Evolutionary conservation across 2,113 vertebrate species (phyloP).

Genomic region (Peromyscus leucopus): DNA sequence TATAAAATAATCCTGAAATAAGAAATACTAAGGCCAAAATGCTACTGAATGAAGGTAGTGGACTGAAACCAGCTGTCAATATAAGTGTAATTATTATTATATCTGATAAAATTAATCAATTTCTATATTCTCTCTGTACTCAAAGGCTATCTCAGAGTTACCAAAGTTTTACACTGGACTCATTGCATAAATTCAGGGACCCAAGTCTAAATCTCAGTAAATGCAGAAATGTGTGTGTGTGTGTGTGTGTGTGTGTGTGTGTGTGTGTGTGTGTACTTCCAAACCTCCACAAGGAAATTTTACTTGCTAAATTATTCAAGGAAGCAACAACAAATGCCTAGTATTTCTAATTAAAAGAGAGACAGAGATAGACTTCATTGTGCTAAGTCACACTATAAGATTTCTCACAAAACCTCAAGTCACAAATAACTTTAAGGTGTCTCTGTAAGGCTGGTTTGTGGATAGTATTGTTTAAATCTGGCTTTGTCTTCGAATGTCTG

Average conservation of each 20-base stretch:
- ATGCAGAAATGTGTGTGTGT: background rate
- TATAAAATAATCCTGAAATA: background rate
- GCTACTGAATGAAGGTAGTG: background rate
- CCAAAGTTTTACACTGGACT: background rate
- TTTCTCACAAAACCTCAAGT: background rate
- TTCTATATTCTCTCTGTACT: background rate
- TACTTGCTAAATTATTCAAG: background rate
- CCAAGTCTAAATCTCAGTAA: background rate
- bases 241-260: background rate
- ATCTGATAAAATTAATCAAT: background rate
- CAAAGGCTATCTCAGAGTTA: background rate
- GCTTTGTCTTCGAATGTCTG: too few relatives aligned
- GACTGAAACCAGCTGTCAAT: background rate
- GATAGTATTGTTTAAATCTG: too few relatives aligned
- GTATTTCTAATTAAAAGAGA: background rate
- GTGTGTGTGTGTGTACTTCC: background rate
- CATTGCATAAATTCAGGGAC: background rate
- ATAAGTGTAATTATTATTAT: background rate
- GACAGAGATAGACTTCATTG: background rate
- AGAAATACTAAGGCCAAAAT: background rate
- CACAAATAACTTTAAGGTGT: too few relatives aligned
- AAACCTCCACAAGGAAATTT: background rate
- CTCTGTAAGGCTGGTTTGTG: too few relatives aligned
- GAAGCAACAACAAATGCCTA: background rate
- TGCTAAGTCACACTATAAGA: background rate